Conservation (phyloP, 2,888 invertebrate species). For the Cristatella mucedo region DNA sequence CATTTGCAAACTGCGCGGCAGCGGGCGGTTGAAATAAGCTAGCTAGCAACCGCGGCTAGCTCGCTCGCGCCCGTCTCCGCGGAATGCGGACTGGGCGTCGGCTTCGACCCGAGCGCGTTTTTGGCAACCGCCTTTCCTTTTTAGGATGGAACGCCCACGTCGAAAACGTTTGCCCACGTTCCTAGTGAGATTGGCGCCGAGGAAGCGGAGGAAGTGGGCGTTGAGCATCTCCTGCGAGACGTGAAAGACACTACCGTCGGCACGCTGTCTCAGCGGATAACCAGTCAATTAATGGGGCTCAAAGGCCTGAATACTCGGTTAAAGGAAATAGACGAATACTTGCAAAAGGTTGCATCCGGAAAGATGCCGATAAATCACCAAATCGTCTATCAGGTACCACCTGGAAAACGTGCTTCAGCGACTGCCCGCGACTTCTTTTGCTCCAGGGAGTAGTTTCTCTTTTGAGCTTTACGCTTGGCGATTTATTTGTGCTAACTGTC, state of each 20-base stretch:
- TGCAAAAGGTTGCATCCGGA: conserved; percentile 61
- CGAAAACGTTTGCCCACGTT: conserved; percentile 97
- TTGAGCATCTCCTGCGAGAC: conserved; percentile 72
- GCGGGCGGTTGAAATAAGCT: too few relatives aligned
- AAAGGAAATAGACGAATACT: conserved; percentile 76
- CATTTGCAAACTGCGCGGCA: too few relatives aligned
- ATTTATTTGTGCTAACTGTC: too few relatives aligned
- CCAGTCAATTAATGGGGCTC: conserved; percentile 83
- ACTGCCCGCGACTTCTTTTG: too few relatives aligned
- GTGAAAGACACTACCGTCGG: conserved; percentile 39
- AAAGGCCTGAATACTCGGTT: conserved; percentile 84
- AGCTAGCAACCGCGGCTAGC: too few relatives aligned
- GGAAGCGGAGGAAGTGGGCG: conserved; percentile 98
- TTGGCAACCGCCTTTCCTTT: conserved; percentile 3
- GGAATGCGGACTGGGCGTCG: too few relatives aligned
- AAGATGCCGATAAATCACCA: conserved; percentile 94
- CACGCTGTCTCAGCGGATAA: conserved; percentile 82
- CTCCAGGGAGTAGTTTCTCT: too few relatives aligned
- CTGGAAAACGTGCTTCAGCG: too few relatives aligned
- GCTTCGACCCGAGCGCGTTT: neutral
- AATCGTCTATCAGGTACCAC: conserved; percentile 77
- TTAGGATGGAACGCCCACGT: conserved; percentile 87
- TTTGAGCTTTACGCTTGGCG: too few relatives aligned
- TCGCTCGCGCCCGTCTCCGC: too few relatives aligned
- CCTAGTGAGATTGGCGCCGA: conserved; percentile 99